Conservation (phyloP, 2,797 vertebrate species). For the Acanthopagrus latus region DNA sequence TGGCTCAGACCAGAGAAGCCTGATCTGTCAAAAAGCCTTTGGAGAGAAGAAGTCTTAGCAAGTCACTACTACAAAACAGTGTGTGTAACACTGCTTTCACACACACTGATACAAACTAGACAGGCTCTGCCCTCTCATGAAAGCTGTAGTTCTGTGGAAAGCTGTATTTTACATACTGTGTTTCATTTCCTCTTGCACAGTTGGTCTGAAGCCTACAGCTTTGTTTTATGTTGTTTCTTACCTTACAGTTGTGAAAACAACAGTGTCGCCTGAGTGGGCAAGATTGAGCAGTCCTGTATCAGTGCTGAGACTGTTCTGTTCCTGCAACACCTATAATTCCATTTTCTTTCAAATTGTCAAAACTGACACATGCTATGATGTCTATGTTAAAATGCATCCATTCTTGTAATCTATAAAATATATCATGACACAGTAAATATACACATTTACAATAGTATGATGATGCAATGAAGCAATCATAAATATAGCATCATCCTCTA, state of each 20-base stretch:
- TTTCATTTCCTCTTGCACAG: no score
- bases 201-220: not conserved
- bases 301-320: not conserved
- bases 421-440: no score
- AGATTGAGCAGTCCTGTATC: not conserved
- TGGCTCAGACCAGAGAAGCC: slow-evolving; percentile 12
- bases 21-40: slow-evolving; percentile 25
- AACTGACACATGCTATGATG: not conserved
- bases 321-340: not conserved
- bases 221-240: not conserved
- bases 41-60: slow-evolving; percentile 24
- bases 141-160: not conserved
- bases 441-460: no score
- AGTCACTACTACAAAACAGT: not conserved
- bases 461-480: no score
- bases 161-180: not conserved
- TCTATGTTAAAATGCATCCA: not conserved
- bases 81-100: not conserved
- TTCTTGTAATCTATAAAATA: not conserved
- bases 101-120: not conserved
- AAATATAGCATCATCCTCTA: not conserved
- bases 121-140: not conserved
- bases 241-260: not conserved
- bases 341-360: not conserved
- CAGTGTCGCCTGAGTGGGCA: not conserved